Percentiles rank a stretch among this genome's conserved stretches.
Conservation (phyloP, 2,888 invertebrate genomes). For the Drosophila ezoana region DNA sequence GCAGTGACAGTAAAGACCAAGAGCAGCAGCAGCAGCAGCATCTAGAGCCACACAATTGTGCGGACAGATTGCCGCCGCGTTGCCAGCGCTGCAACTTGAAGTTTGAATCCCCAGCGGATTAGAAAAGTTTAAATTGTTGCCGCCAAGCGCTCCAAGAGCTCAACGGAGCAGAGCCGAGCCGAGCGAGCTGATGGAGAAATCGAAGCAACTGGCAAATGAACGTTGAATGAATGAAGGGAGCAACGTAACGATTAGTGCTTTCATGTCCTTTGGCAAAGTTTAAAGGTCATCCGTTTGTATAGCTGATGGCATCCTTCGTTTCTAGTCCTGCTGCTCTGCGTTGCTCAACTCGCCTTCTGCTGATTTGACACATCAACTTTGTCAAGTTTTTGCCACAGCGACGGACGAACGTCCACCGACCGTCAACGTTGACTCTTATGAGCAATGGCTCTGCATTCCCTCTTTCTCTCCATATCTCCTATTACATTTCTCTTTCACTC, state of each 20-base stretch:
- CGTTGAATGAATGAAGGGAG: conserved; percentile 71
- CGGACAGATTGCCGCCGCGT: conserved; percentile 73
- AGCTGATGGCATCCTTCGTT: conserved; percentile 37
- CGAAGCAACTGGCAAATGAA: conserved; percentile 73
- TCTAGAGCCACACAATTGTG: conserved; percentile 63
- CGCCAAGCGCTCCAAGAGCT: conserved; percentile 54
- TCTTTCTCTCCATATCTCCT: conserved; percentile 8
- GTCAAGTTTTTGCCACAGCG: conserved; percentile 72
- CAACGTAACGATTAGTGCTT: conserved; percentile 83
- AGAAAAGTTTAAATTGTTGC: conserved; percentile 82
- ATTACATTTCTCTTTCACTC: conserved; percentile 1
- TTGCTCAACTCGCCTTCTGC: conserved; percentile 56
- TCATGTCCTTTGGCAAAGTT: conserved; percentile 82
- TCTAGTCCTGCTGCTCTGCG: conserved; percentile 14
- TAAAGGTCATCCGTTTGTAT: conserved; percentile 79
- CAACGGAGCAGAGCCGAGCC: conserved; percentile 10
- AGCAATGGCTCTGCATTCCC: conserved; percentile 60
- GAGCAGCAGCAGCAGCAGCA: conserved; percentile 9
- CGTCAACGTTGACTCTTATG: conserved; percentile 64
- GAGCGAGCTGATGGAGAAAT: conserved; percentile 56
- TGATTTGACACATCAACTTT: conserved; percentile 79
- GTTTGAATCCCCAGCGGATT: conserved; percentile 81
- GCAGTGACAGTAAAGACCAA: conserved; percentile 29
- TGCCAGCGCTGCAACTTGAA: conserved; percentile 68
- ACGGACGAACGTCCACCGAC: conserved; percentile 33